Base-by-base conservation (phyloP, 2,797 vertebrate species). In the Bufotes viridis region DNA sequence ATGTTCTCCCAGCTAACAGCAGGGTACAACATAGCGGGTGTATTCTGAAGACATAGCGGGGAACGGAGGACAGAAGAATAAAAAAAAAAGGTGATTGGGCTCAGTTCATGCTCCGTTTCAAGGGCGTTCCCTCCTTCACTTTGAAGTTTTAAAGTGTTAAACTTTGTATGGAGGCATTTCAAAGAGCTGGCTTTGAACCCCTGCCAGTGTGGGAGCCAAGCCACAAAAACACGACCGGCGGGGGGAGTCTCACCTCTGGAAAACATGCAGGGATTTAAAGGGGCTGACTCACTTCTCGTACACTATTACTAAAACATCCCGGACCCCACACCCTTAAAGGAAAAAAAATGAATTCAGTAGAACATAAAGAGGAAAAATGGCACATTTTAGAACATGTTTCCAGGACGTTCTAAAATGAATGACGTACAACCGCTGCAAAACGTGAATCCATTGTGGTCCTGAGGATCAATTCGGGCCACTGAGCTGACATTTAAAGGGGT, bases 121-220 rank as follows among this genome's bases (percentile, higher is more conserved):
- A 75, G 72, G 15, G 69, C 67, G 7, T n/a, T 13, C 29, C 14
- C 82, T 60, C 51, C 55, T 24, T 34, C 34, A 53, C 76, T 84
- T 88, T 85, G 75, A 88, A 60, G 65, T 85, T 81, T n/a, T 49
- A 85, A 88, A 82, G 34, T 55, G 80, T 58, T 82, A 82, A 82
- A 87, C 29, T 87, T 51, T 69, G 81, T 70, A 29, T 61, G 69
- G 81, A 84, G 78, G 20, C 51, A 70, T 90, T 87, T 85, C 69
- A 85, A 85, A 87, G 78, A 29, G 51, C 49, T 4, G 81, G 58
- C 29, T 49, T n/a, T 87, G 76, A 87, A 76, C 69, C 29, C 3
- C 2, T 63, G 85, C 85, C 85, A 87, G 22, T 57, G 34, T 84
- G 82, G 67, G 79, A 80, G 65, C 65, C 75, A 75, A 75, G 42